These are phyloP conservation scores for Amblyornis subalaris DNA, from an alignment of 2,113 vertebrate species.

Conservation along the genomic window DNA sequence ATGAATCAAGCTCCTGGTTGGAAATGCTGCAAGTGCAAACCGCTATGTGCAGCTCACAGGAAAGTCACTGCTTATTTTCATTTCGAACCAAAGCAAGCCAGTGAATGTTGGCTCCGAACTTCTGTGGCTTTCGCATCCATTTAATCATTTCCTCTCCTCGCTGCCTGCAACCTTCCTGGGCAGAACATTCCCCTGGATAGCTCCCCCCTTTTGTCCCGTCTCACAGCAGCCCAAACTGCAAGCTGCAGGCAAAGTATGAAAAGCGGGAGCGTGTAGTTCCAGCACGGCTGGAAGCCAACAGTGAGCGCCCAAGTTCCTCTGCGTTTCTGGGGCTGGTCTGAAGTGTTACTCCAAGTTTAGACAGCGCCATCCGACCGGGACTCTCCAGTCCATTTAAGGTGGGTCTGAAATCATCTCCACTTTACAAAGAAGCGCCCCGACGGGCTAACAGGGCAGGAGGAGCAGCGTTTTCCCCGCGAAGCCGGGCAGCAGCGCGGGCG, in stretches of 20 bases:
- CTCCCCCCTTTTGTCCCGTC: not conserved
- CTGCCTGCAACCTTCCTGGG: not conserved
- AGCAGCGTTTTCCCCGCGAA: fast-evolving
- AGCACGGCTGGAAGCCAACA: not conserved
- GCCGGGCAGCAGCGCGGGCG: not conserved
- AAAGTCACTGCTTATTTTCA: not conserved
- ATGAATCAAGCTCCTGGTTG: not conserved
- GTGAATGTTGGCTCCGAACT: not conserved
- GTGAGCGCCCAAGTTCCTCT: fast-evolving
- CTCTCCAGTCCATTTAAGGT: not conserved
- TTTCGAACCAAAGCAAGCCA: not conserved
- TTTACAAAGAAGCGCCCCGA: not conserved
- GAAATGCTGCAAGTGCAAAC: not conserved
- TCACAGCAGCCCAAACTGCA: not conserved
- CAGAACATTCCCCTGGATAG: not conserved
- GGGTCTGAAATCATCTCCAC: not conserved
- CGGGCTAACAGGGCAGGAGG: fast-evolving
- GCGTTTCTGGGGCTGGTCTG: not conserved
- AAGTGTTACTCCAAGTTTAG: not conserved
- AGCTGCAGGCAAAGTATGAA: not conserved
- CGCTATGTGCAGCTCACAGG: fast-evolving
- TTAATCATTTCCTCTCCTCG: not conserved
- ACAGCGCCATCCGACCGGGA: not conserved
- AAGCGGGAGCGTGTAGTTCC: fast-evolving
- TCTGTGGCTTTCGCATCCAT: not conserved